Evolutionary conservation across 1,140 invertebrate species (phyloP), one percentile per base, ranked within the genome.

Genomic region (Philopotamus ludificatus): DNA sequence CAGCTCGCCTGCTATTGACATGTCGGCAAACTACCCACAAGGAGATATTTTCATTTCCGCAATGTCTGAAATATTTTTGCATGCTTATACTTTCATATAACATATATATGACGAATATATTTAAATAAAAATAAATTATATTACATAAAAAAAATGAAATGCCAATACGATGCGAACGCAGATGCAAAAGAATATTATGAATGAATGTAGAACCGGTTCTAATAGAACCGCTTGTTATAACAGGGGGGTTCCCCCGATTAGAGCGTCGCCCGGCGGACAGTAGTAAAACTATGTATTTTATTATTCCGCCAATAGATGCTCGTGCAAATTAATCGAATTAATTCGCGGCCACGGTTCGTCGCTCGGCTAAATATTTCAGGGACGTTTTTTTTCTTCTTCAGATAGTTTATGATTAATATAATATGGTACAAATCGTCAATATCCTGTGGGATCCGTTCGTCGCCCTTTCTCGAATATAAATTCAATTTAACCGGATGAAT

Each of bases 21-120:
- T 63, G 61, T 65, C 34, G 62, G 61, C 42, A 64, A 66, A 68
- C 62, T 68, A 68, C 54, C 53, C 49, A 18, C 62, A 59, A 18
- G 50, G 23, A 53, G 55, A 63, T 68, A 68, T 68, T 68, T 68
- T 68, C 62, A 64, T 64, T 68, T 68, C 54, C 64, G 54, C 57
- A 59, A 23, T 47, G 64, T 53, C 60, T 25, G 39, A n/a, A n/a
- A n/a, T n/a, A n/a, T n/a, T n/a, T n/a, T n/a, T n/a, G n/a, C n/a
- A n/a, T n/a, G n/a, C n/a, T n/a, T n/a, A n/a, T n/a, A n/a, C n/a
- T n/a, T n/a, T n/a, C n/a, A n/a, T n/a, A n/a, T n/a, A n/a, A n/a
- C n/a, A n/a, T n/a, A n/a, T n/a, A n/a, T n/a, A n/a, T n/a, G n/a
- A n/a, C n/a, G n/a, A n/a, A n/a, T n/a, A n/a, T n/a, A n/a, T n/a